A percentile compares a stretch with the other conserved stretches of the same genome.
phyloP scores from a whole-genome alignment of 2,888 invertebrate genomes.

The Omphaloscelis lunosa region DNA sequence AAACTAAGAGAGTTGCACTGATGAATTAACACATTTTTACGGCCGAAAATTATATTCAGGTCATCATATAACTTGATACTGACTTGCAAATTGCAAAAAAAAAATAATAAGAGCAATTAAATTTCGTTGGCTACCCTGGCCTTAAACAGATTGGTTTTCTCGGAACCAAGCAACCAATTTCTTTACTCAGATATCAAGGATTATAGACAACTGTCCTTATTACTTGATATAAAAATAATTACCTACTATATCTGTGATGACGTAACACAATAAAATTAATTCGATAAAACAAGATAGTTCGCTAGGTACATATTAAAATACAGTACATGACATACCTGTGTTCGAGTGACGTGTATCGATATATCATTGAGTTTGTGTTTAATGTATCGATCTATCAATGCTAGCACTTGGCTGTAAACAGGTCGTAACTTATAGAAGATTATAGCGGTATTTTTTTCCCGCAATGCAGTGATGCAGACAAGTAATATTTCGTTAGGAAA shows the following conservation, averaged over 20 bases:
- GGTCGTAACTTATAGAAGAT: conserved; percentile 17
- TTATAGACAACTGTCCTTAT: neutral
- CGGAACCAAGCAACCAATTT: neutral
- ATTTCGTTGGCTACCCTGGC: too few relatives aligned
- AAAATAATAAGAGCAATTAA: too few relatives aligned
- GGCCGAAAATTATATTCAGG: too few relatives aligned
- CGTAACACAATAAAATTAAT: conserved; percentile 40
- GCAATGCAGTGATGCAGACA: conserved; percentile 41
- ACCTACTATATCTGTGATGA: conserved; percentile 23
- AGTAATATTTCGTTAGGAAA: conserved; percentile 11
- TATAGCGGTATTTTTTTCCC: conserved; percentile 41
- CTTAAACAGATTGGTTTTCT: too few relatives aligned
- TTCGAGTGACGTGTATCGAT: conserved; percentile 30
- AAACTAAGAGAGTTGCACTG: too few relatives aligned
- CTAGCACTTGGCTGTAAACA: conserved; percentile 28
- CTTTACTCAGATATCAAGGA: neutral
- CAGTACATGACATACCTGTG: conserved; percentile 26
- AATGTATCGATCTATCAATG: conserved; percentile 30
- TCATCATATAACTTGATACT: too few relatives aligned
- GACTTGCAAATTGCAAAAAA: too few relatives aligned
- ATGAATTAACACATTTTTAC: too few relatives aligned
- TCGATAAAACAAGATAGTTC: conserved; percentile 41
- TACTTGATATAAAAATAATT: conserved; percentile 20
- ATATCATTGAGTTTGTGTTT: conserved; percentile 14
- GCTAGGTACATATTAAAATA: conserved; percentile 43